phyloP scores from a whole-genome alignment of 2,888 invertebrate species.

The Amblyteles armatorius region DNA sequence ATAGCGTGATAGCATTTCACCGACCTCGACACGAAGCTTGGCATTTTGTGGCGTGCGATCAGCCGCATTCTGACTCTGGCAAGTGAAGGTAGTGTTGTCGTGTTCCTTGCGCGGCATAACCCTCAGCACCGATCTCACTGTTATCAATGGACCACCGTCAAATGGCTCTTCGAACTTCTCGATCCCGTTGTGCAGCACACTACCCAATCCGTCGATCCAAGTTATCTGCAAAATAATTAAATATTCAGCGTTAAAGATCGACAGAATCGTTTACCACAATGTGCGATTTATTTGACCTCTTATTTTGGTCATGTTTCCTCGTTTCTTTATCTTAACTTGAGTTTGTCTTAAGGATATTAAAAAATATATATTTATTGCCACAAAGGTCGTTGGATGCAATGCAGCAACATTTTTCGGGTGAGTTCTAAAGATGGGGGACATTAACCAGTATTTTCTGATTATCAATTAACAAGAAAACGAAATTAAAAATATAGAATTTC shows the following conservation, averaged over 20 bases:
- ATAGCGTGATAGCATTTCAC: constrained; percentile 72
- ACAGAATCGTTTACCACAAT: background rate
- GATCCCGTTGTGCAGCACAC: constrained; percentile 92
- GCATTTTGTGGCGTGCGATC: constrained; percentile 94
- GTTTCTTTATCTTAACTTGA: too few species aligned
- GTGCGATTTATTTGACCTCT: background rate
- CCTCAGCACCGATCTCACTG: constrained; percentile 93
- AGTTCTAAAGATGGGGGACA: too few species aligned
- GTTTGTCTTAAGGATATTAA: background rate
- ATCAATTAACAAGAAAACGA: too few species aligned
- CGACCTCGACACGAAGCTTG: constrained; percentile 92
- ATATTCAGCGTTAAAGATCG: constrained; percentile 12
- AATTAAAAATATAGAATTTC: too few species aligned
- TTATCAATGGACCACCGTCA: constrained; percentile 93
- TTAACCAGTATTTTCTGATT: too few species aligned
- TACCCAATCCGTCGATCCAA: constrained; percentile 96
- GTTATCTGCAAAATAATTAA: constrained; percentile 88
- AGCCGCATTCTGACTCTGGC: constrained; percentile 96
- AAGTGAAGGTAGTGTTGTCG: constrained; percentile 96
- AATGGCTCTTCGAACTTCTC: constrained; percentile 91
- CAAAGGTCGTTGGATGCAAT: too few species aligned
- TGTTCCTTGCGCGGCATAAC: constrained; percentile 95
- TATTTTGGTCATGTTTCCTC: background rate
- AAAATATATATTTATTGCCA: background rate
- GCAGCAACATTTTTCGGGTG: too few species aligned